Base-by-base conservation (phyloP, 1,140 invertebrate genomes). In the Orius insidiosus region DNA sequence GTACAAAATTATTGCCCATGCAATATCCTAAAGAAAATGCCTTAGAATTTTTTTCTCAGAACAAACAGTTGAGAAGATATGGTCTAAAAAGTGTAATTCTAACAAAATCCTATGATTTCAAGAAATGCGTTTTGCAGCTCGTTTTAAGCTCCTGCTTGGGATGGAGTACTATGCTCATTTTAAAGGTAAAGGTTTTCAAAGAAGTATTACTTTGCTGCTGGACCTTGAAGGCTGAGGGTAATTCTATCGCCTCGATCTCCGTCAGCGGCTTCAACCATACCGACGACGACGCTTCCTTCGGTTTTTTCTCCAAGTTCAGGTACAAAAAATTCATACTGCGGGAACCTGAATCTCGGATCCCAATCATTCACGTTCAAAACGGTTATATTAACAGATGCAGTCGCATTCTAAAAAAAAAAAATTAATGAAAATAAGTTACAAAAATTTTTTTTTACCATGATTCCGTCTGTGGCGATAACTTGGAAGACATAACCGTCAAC, bases 351-450 rank as follows among this genome's bases (percentile, higher is more conserved):
- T 30, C 84, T 68, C 1, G 88, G 88, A 61, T 89, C 85, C 84
- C 84, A 88, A 59, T 93, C 87, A 59, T 94, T 94, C 0, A 89
- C 80, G 60, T 92, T 82, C 53, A 85, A 65, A 2, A 94, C 78
- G 0, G 77, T 76, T 6, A 94, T 68, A 47, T 84, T 83, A 0
- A 92, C 68, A 32, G 66, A 65, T 1, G 76, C 68, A 0, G 75
- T 75, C 58, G 86, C 83, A 58, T 84, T 85, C 81, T 87, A 65
- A 1, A 68, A 67, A 3, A n/a, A n/a, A 15, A 4, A 15, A 36
- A 3, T 11, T 36, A n/a, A 36, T 11, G 3, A 36, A 36, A 36
- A 36, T 36, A 16, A 40, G 11, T 18, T 45, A 32, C n/a, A 37
- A 3, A 2, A 37, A 36, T 37, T 14, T 18, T 14, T 33, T 14